Base-by-base conservation (phyloP, 2,797 vertebrate genomes). In the Acropternis orthonyx region DNA sequence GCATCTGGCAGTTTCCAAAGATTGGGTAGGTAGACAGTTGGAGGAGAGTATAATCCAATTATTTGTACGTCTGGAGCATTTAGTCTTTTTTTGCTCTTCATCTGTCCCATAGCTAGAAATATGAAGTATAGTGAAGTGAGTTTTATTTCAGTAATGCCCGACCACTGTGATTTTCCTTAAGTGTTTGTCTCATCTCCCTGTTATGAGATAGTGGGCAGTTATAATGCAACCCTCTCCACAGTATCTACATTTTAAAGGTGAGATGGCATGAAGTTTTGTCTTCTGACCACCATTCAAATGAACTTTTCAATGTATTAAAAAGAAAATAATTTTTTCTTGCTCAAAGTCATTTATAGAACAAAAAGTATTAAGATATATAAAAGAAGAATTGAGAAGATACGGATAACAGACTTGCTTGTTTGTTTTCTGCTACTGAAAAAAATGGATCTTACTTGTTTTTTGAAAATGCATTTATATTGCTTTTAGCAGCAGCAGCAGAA, bases 341-440 rank as follows among this genome's bases (percentile, higher is more conserved):
- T 80, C 9, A 16, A 54, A 85, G 56, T 76, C 3, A 43, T n/a
- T 72, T 85, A 24, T 62, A 44, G 23, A 82, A 79, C 41, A 88
- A 91, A 75, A 72, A 20, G 7, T 49, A 66, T 20, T 76, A 27
- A 68, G 79, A 39, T 46, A 26, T 8, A 52, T 18, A 41, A 52
- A 59, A 59, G 39, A 77, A 55, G 5, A n/a, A 30, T 48, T 61
- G 58, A 78, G 32, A 65, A 63, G 27, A 56, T 48, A 23, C 2
- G 84, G 27, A 26, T 75, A 59, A 26, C 13, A 63, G 22, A 36
- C 12, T 79, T 81, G 85, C 89, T 71, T 76, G 37, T 95, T 95
- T 72, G 86, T 55, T 94, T 93, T 97, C 69, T 97, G 95, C 86
- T 92, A 92, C 14, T 95, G 88, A 28, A 96, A 96, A 89, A 97